These are phyloP conservation scores for Aphidius colemani DNA, from an alignment of 2,888 invertebrate species.

Conservation along the genomic window DNA sequence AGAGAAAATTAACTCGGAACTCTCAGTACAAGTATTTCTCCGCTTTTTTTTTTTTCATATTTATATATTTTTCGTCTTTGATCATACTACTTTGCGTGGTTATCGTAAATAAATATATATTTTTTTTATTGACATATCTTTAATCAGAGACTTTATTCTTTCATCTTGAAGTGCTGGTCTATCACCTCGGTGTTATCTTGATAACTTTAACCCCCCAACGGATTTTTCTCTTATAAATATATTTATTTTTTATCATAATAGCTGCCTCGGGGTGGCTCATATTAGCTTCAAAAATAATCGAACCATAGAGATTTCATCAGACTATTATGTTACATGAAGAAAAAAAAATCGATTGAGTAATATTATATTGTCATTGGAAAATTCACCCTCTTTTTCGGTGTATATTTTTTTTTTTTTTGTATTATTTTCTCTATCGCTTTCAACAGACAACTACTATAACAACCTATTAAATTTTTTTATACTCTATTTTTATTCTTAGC, in stretches of 20 bases:
- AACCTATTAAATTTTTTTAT: too few relatives aligned
- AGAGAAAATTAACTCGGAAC: conserved; percentile 28
- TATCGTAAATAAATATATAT: conserved; percentile 13
- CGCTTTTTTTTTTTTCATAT: conserved; percentile 8
- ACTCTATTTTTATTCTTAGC: too few relatives aligned
- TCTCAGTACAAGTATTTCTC: conserved; percentile 15
- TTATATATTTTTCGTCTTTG: conserved; percentile 1
- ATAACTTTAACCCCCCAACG: neutral
- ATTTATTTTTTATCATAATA: neutral
- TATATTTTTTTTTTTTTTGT: too few relatives aligned
- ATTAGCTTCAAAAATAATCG: neutral
- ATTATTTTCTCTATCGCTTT: too few relatives aligned
- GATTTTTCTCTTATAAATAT: neutral
- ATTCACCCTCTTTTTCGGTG: too few relatives aligned
- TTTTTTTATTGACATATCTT: conserved; percentile 23
- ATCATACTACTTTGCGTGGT: neutral
- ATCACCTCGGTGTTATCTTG: neutral
- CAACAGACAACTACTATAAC: too few relatives aligned
- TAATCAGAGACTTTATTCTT: conserved; percentile 18
- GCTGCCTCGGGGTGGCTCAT: neutral
- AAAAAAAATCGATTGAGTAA: too few relatives aligned
- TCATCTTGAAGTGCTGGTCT: neutral
- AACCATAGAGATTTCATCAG: conserved; percentile 1
- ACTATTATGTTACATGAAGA: neutral
- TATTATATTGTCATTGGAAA: too few relatives aligned